Evolutionary conservation across 1,140 invertebrate genomes (phyloP), one percentile per base, ranked within the genome.

Genomic region (Goniozus legneri): DNA sequence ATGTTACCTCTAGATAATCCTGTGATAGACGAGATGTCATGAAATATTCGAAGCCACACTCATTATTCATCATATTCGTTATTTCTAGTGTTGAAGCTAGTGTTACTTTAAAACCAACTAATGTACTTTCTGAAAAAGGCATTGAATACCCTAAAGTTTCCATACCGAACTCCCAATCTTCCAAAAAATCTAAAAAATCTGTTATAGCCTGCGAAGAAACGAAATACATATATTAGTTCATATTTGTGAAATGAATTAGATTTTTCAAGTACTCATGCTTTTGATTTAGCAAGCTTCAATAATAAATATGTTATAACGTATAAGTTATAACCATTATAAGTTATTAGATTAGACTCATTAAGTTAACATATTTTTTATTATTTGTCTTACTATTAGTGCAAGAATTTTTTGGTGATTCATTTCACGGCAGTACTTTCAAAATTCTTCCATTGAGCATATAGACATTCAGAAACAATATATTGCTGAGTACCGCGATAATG

Each of bases 21-120:
- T 50, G 40, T 24, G 35, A 44, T 3, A 50, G 24, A 7, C 48
- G 35, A 19, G 36, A 15, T 1, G 48, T 50, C 48, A 50, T 50
- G 0, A 50, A 8, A 22, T 45, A 50, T 13, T 50, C 16, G 12
- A 22, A 50, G 7, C 21, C 3, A 15, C 12, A 18, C 19, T 45
- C 37, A 8, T 39, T 24, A 2, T 39, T 13, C 8, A 50, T 22
- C 12, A 8, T 12, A 22, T 50, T 21, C 1, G 40, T 8, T 3
- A 50, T 30, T 22, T 45, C 35, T 3, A 50, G 20, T 12, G 42
- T 50, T 12, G 24, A 27, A 16, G 18, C 15, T 18, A 50, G 22
- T 2, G 48, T 45, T 2, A 50, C 42, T 40, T 44, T 44, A 1
- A 50, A 34, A 2, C 48, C 42, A n/a, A 10, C 33, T 3, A 42